phyloP scores from a whole-genome alignment of 2,113 vertebrate species.

The Labrus mixtus region DNA sequence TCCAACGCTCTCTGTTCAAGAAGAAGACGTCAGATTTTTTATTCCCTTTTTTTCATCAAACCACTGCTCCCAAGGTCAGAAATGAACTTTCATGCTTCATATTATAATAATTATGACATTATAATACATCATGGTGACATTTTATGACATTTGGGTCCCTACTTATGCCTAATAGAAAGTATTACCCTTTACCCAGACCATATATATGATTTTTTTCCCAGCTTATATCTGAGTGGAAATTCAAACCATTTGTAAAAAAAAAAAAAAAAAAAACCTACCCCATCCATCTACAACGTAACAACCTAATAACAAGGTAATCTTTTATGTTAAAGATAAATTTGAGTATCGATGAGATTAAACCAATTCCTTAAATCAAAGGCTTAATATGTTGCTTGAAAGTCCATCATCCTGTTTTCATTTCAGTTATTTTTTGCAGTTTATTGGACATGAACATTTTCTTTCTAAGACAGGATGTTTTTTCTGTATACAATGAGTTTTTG shows the following conservation, averaged over 20 bases:
- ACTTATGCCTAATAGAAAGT: not conserved
- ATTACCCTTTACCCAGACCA: not conserved
- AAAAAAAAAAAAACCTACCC: no score
- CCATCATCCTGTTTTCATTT: no score
- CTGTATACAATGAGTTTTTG: no score
- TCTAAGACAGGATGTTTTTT: not conserved
- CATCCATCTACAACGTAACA: no score
- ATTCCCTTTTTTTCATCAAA: not conserved
- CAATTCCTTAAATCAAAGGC: no score
- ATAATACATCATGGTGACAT: not conserved
- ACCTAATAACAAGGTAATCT: no score
- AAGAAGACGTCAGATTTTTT: not conserved
- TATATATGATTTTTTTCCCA: not conserved
- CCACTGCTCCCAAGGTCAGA: not conserved
- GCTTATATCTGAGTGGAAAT: not conserved
- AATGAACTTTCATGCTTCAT: not conserved
- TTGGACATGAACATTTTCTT: not conserved
- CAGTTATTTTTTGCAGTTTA: not conserved
- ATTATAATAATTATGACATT: not conserved
- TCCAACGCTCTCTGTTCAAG: not conserved
- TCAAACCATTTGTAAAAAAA: not conserved
- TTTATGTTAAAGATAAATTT: no score
- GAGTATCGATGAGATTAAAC: no score
- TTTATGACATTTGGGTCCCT: slow-evolving; percentile 1
- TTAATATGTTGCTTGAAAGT: no score